Evolutionary conservation across 1,140 invertebrate species (phyloP).

Genomic region (Zaprionus inermis): DNA sequence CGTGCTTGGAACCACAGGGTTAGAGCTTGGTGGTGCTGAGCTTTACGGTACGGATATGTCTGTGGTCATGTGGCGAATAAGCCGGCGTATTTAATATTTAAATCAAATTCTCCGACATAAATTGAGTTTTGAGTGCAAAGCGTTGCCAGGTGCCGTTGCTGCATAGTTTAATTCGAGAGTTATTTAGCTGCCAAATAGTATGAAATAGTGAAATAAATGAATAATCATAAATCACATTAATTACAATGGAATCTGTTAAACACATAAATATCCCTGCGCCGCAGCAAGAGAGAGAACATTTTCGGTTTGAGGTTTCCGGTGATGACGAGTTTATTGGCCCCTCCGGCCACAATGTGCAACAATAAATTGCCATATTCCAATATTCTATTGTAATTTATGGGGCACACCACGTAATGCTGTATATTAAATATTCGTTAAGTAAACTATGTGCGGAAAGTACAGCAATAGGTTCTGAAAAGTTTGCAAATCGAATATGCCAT

Average conservation of each 20-base stretch:
- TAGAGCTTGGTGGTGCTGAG: slow-evolving; percentile 3
- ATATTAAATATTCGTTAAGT: slow-evolving; percentile 12
- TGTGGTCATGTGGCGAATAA: slow-evolving; percentile 20
- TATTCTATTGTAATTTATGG: slow-evolving; percentile 20
- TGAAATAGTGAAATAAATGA: slow-evolving; percentile 66
- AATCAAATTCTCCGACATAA: slow-evolving; percentile 68
- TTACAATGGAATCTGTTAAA: slow-evolving; percentile 42
- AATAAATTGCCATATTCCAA: slow-evolving; percentile 38
- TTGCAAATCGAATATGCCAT: neutral
- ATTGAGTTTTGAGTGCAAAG: slow-evolving; percentile 44
- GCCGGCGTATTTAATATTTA: slow-evolving; percentile 71
- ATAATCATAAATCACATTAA: slow-evolving; percentile 74
- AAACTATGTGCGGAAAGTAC: slow-evolving; percentile 5
- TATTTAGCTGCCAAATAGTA: slow-evolving; percentile 29
- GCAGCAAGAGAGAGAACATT: slow-evolving; percentile 20
- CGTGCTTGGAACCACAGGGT: neutral
- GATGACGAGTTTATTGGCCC: slow-evolving; percentile 56
- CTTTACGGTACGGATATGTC: neutral
- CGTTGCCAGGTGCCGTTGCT: slow-evolving; percentile 18
- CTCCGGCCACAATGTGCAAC: slow-evolving; percentile 27
- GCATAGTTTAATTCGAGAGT: slow-evolving; percentile 4
- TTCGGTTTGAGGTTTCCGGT: slow-evolving; percentile 39
- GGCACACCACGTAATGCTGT: slow-evolving; percentile 4
- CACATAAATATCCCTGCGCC: slow-evolving; percentile 40
- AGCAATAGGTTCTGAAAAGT: neutral